Evolutionary conservation across 2,797 vertebrate genomes (phyloP).

Genomic region (Myripristis murdjan): DNA sequence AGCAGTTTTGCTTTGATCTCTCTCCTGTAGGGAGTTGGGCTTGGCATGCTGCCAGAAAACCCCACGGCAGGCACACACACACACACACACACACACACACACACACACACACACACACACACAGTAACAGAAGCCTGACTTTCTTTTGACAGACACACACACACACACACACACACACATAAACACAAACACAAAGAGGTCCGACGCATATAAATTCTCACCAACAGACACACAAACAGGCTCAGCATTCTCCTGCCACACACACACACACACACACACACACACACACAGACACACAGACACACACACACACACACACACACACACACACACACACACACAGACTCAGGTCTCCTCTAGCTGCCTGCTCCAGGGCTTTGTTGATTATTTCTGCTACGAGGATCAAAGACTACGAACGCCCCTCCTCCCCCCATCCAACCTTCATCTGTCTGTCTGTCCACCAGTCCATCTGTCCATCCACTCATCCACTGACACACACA

Average conservation of each 20-base stretch:
- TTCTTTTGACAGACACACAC: conserved; percentile 21
- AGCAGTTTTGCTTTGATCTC: conserved; percentile 83
- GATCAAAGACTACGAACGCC: conserved; percentile 82
- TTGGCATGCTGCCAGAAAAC: conserved; percentile 77
- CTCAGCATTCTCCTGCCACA: too few relatives aligned
- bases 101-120: conserved; percentile 34
- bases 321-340: conserved; percentile 42
- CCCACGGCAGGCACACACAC: conserved; percentile 42
- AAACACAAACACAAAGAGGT: conserved; percentile 21
- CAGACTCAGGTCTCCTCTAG: conserved; percentile 43
- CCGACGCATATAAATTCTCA: conserved; percentile 5
- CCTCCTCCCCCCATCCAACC: conserved; percentile 22
- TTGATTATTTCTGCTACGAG: conserved; percentile 89
- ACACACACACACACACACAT: conserved; percentile 37
- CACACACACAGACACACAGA: conserved; percentile 28
- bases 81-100: conserved; percentile 39
- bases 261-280: conserved; percentile 31
- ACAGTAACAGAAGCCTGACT: too few relatives aligned
- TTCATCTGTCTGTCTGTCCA: conserved; percentile 17
- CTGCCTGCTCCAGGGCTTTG: conserved; percentile 79
- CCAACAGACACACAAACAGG: conserved; percentile 33
- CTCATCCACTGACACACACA: too few relatives aligned
- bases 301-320: conserved; percentile 33
- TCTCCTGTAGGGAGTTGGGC: conserved; percentile 82
- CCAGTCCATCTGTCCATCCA: conserved; percentile 51